Percentiles rank a stretch among this genome's conserved stretches.
Conservation (phyloP, 2,888 invertebrate genomes). For the Leucophora obtusa region DNA sequence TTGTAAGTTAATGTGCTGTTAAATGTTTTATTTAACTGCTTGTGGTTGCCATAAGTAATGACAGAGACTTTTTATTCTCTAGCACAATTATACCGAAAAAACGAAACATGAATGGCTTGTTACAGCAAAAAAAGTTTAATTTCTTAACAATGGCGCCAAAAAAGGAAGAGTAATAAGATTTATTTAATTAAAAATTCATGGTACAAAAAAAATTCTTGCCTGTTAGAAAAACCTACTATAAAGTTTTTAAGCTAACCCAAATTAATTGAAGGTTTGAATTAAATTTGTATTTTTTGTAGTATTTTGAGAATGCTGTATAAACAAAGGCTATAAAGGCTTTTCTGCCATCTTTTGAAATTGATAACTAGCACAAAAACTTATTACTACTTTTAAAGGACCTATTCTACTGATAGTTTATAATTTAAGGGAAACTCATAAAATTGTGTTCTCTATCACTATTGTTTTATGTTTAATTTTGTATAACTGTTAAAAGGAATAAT, state of each 20-base stretch:
- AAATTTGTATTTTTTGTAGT: neutral
- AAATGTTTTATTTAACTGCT: slow-evolving; percentile 54
- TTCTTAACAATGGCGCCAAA: neutral
- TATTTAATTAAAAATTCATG: slow-evolving; percentile 48
- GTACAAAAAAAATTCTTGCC: slow-evolving; percentile 7
- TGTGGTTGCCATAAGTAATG: slow-evolving; percentile 46
- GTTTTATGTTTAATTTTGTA: no score
- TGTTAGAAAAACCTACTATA: no score
- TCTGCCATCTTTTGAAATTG: no score
- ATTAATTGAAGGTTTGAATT: neutral
- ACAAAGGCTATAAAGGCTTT: no score
- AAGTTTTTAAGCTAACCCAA: neutral
- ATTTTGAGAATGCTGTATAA: no score
- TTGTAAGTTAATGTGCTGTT: slow-evolving; percentile 57
- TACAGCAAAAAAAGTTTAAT: slow-evolving; percentile 12
- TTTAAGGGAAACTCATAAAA: no score
- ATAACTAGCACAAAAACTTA: no score
- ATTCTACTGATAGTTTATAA: no score
- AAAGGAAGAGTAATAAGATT: neutral
- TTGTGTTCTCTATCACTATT: no score
- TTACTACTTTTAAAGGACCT: no score
- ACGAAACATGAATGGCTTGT: neutral
- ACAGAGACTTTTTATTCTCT: neutral
- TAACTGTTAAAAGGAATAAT: no score
- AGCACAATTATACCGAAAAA: neutral